Conservation (phyloP, 2,113 vertebrate genomes). For the Stomatorhinus ivindoensis region DNA sequence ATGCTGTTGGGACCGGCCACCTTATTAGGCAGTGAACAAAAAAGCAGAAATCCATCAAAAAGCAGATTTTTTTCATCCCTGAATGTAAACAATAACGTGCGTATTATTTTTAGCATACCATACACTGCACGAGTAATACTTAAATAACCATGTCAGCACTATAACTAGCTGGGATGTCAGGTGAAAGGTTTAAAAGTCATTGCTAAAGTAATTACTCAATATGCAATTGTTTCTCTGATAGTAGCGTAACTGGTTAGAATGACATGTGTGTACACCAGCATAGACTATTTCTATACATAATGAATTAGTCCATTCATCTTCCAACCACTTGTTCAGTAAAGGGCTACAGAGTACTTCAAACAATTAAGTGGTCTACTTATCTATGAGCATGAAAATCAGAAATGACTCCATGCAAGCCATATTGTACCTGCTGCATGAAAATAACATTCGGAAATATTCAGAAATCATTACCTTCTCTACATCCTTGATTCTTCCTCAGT, state of each 20-base stretch:
- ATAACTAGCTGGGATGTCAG: not conserved
- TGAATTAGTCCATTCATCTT: not conserved
- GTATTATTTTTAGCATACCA: not conserved
- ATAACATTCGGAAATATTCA: not conserved
- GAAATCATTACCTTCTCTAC: slow-evolving; percentile 59
- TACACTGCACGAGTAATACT: not conserved
- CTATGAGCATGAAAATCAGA: not conserved
- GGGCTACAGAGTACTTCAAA: not conserved
- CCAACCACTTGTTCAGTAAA: not conserved
- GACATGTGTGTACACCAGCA: not conserved
- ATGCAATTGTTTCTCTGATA: not conserved
- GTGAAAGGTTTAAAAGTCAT: not conserved
- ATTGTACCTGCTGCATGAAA: not conserved
- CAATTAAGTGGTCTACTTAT: not conserved
- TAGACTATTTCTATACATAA: not conserved
- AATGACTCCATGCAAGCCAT: not conserved
- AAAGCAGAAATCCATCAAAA: not conserved
- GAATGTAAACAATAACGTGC: not conserved
- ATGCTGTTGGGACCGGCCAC: too few relatives aligned
- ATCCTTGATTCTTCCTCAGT: slow-evolving; percentile 41
- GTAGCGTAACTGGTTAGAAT: not conserved
- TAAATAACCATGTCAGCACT: not conserved
- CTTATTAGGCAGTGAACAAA: not conserved
- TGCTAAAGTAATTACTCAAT: not conserved
- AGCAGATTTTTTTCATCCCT: not conserved